phyloP scores from a whole-genome alignment of 2,888 invertebrate species.

The Amphimallon solstitiale region DNA sequence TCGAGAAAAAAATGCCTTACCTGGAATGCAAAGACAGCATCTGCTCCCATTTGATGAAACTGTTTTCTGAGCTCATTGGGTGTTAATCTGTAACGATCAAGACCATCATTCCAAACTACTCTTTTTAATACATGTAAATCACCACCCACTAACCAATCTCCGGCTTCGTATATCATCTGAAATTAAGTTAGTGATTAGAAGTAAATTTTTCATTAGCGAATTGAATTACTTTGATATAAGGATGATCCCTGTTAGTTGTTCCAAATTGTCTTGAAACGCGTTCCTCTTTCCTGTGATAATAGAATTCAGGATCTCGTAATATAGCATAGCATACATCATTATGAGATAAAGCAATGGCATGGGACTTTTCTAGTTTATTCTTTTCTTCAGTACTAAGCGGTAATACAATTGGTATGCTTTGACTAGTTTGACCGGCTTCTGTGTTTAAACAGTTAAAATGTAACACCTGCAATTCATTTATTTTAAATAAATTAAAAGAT shows the following conservation, averaged over 20 bases:
- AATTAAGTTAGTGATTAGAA: background rate
- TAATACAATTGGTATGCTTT: conserved; percentile 93
- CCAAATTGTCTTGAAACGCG: conserved; percentile 91
- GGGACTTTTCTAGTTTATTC: conserved; percentile 71
- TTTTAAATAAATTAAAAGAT: background rate
- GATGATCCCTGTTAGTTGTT: conserved; percentile 83
- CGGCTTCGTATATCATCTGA: conserved; percentile 84
- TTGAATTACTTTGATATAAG: conserved; percentile 76
- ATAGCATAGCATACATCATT: conserved; percentile 77
- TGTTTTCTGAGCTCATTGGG: conserved; percentile 86
- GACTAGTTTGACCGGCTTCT: conserved; percentile 80
- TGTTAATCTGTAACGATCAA: conserved; percentile 91
- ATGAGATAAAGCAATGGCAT: conserved; percentile 73
- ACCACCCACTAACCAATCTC: conserved; percentile 95
- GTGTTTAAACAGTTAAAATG: conserved; percentile 89
- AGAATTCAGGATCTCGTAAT: conserved; percentile 87
- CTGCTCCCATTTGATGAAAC: conserved; percentile 84
- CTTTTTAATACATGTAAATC: conserved; percentile 88
- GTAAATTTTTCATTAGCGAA: background rate
- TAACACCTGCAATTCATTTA: conserved; percentile 72
- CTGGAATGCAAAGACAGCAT: conserved; percentile 98
- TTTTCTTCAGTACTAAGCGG: conserved; percentile 79
- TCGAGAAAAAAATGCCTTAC: conserved; percentile 15
- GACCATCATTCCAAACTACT: conserved; percentile 91
- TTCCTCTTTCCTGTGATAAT: conserved; percentile 91